Percentiles rank a stretch among this genome's conserved stretches.
These are phyloP conservation scores for Andrena flavipes DNA, from an alignment of 2,888 invertebrate species.

Conservation along the genomic window DNA sequence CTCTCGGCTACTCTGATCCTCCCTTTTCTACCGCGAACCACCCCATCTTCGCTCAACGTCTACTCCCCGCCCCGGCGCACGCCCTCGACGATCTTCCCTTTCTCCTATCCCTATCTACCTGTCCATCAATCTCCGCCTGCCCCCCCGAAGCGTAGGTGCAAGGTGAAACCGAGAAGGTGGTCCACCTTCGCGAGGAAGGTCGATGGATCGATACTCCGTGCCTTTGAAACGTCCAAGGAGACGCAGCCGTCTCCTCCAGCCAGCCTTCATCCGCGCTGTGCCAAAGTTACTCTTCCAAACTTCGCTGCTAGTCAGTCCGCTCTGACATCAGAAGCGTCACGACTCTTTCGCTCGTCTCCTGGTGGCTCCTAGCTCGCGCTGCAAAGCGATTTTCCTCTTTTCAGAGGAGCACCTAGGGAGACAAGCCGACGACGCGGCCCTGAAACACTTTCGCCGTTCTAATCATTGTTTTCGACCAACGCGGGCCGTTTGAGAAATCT, in stretches of 20 bases:
- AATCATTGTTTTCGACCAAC: background rate
- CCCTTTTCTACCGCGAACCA: too few relatives aligned
- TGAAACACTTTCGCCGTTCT: background rate
- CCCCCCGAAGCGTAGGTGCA: slow-evolving; percentile 20
- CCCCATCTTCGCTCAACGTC: too few relatives aligned
- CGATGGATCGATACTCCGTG: slow-evolving; percentile 59
- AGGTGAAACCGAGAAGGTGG: slow-evolving; percentile 59
- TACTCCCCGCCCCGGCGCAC: background rate
- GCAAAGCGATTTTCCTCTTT: background rate
- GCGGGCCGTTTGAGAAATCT: too few relatives aligned
- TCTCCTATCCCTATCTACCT: background rate
- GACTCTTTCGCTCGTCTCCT: background rate
- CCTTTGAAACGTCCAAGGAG: background rate
- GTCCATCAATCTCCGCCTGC: slow-evolving; percentile 19
- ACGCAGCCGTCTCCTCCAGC: background rate
- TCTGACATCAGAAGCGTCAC: background rate
- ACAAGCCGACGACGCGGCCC: background rate
- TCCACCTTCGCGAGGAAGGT: slow-evolving; percentile 54
- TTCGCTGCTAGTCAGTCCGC: background rate
- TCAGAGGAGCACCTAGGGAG: background rate
- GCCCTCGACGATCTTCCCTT: background rate
- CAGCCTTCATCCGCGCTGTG: too few relatives aligned
- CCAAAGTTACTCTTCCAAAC: too few relatives aligned
- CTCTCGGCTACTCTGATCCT: too few relatives aligned
- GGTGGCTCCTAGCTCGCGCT: background rate